phyloP scores from a whole-genome alignment of 2,113 vertebrate species.

The Eulacestoma nigropectus region DNA sequence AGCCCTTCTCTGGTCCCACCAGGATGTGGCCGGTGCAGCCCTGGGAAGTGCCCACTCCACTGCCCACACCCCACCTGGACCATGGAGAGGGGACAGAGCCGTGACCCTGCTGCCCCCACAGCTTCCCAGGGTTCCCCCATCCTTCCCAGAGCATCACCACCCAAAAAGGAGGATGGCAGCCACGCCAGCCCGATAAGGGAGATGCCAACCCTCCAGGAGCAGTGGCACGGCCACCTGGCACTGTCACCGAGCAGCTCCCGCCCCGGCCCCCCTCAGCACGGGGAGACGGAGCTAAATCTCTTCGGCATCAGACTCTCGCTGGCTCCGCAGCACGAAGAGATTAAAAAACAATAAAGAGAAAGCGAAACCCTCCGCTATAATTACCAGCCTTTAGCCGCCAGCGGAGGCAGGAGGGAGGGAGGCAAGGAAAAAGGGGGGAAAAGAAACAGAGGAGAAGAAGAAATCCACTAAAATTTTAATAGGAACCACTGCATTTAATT shows the following conservation, averaged over 20 bases:
- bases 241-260: neutral
- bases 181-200: neutral
- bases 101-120: fast-evolving
- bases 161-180: neutral
- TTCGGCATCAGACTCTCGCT: constrained; percentile 67
- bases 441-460: constrained; percentile 32
- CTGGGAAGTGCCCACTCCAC: neutral
- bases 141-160: neutral
- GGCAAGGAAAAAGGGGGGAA: neutral
- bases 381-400: constrained; percentile 77
- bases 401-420: constrained; percentile 51
- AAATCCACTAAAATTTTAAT: constrained; percentile 85
- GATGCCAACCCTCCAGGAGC: neutral
- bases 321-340: constrained; percentile 72
- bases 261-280: neutral
- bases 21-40: fast-evolving
- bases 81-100: neutral
- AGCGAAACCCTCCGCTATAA: constrained; percentile 76
- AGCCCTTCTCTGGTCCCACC: no score
- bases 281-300: constrained; percentile 65
- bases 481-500: constrained; percentile 86
- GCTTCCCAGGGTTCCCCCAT: no score
- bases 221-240: neutral
- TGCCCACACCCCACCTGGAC: neutral
- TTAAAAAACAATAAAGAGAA: constrained; percentile 85